Conservation (phyloP, 1,140 invertebrate genomes). For the Eriosoma lanigerum region DNA sequence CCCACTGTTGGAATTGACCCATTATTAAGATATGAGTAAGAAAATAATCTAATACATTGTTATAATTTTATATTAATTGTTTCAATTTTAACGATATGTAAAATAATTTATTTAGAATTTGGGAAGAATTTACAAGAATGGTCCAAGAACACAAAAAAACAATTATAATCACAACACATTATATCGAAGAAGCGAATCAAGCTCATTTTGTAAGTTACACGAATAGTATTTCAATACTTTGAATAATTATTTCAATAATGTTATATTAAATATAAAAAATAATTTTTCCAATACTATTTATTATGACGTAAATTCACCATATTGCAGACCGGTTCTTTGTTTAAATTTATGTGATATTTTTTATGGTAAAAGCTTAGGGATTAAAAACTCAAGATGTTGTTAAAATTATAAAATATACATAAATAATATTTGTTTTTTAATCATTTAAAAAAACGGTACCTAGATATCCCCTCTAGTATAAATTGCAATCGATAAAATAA, state of each 20-base stretch:
- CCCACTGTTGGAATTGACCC: conserved; percentile 90
- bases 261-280: background rate
- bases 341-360: no score
- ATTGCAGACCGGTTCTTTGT: no score
- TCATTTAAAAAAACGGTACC: no score
- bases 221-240: background rate
- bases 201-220: conserved; percentile 70
- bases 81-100: no score
- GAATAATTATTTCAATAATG: background rate
- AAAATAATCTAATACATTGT: background rate
- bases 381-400: no score
- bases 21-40: conserved; percentile 71
- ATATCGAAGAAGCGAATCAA: conserved; percentile 87
- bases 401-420: no score
- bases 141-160: conserved; percentile 64
- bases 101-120: conserved; percentile 85
- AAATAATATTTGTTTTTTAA: no score
- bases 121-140: conserved; percentile 75
- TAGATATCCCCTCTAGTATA: no score
- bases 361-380: no score
- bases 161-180: conserved; percentile 90
- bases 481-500: no score
- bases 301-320: background rate
- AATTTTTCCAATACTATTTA: background rate
- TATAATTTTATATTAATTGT: no score